Evolutionary conservation across 2,797 vertebrate species (phyloP).

Genomic region (Chloroceryle inda): DNA sequence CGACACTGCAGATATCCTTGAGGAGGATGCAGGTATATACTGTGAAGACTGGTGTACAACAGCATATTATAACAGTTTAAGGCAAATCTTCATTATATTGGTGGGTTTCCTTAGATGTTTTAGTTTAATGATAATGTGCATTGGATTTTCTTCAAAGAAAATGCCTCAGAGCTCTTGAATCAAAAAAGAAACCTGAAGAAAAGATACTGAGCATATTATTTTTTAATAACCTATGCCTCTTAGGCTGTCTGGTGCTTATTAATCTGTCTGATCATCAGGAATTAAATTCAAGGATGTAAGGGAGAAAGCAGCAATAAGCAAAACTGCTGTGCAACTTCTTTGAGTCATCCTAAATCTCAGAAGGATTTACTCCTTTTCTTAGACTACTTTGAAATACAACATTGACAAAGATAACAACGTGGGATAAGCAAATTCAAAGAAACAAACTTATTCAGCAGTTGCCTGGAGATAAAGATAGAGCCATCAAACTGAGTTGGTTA

Average conservation of each 20-base stretch:
- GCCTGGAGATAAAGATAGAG: neutral
- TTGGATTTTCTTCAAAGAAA: slow-evolving; percentile 1
- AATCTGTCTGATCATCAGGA: slow-evolving; percentile 15
- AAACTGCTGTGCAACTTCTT: neutral
- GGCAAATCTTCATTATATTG: neutral
- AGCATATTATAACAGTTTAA: neutral
- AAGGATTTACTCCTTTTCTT: neutral
- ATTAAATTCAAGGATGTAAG: slow-evolving; percentile 25
- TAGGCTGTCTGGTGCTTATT: neutral
- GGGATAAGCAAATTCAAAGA: slow-evolving; percentile 8
- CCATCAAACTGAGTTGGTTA: neutral
- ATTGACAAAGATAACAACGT: slow-evolving; percentile 1
- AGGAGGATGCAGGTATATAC: neutral
- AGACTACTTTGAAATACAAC: neutral
- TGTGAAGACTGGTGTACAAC: neutral
- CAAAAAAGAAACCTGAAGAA: neutral
- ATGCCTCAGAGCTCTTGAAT: neutral
- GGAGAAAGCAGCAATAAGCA: neutral
- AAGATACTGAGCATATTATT: neutral
- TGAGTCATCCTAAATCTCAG: neutral
- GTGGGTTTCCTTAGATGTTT: neutral
- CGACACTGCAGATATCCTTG: neutral
- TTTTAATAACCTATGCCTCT: slow-evolving; percentile 4
- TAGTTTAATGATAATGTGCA: neutral
- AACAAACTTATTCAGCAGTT: neutral